A percentile compares a stretch with the other conserved stretches of the same genome.
Evolutionary conservation across 2,888 invertebrate genomes (phyloP).

Genomic region (Steinernema scapterisci): DNA sequence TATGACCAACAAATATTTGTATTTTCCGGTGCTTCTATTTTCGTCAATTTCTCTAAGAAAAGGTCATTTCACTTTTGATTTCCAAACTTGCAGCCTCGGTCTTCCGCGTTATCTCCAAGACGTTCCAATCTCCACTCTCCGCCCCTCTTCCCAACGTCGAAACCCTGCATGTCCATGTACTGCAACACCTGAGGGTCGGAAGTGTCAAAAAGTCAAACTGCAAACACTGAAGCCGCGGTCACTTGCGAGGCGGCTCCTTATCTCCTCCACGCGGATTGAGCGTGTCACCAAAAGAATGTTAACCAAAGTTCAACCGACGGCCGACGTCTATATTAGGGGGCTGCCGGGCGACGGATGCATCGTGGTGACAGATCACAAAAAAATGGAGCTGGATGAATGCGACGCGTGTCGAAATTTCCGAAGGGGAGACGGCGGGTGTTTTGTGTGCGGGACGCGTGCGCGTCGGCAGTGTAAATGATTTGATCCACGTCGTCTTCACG

Average conservation of each 20-base stretch:
- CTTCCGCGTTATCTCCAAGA: too few relatives aligned
- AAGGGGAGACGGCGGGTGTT: not conserved
- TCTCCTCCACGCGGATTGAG: not conserved
- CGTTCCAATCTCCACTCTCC: too few relatives aligned
- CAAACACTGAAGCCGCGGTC: not conserved
- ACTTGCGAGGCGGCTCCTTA: not conserved
- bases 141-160: too few relatives aligned
- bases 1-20: too few relatives aligned
- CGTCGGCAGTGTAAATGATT: not conserved
- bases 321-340: too few relatives aligned
- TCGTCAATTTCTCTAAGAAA: too few relatives aligned
- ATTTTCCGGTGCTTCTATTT: too few relatives aligned
- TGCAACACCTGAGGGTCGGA: not conserved
- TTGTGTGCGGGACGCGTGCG: conserved; percentile 14
- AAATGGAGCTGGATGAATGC: not conserved
- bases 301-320: conserved; percentile 5
- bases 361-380: not conserved
- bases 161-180: too few relatives aligned
- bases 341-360: not conserved
- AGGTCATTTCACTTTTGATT: too few relatives aligned
- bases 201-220: conserved; percentile 5
- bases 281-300: not conserved
- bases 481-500: conserved; percentile 20
- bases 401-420: not conserved
- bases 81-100: too few relatives aligned